phyloP scores from a whole-genome alignment of 2,113 vertebrate species.

The Corythoichthys haematopterus region DNA sequence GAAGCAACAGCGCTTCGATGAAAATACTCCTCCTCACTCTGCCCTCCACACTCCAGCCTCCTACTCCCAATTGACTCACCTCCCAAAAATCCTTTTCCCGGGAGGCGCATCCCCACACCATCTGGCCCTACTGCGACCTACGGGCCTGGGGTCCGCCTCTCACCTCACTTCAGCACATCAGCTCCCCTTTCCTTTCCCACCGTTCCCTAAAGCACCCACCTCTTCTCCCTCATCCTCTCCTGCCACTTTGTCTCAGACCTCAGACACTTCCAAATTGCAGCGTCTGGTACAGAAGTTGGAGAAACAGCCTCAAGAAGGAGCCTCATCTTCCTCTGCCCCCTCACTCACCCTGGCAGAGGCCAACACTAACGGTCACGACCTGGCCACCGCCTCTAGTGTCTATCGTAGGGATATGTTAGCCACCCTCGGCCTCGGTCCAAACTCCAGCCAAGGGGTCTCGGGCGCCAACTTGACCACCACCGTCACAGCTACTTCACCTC shows the following conservation, averaged over 20 bases:
- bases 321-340: conserved; percentile 39
- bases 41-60: conserved; percentile 64
- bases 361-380: conserved; percentile 51
- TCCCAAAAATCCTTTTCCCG: conserved; percentile 77
- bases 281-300: conserved; percentile 87
- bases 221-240: conserved; percentile 73
- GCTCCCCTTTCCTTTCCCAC: conserved; percentile 79
- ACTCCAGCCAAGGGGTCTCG: conserved; percentile 39
- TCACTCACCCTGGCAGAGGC: conserved; percentile 52
- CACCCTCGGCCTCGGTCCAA: conserved; percentile 69
- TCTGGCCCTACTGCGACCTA: conserved; percentile 77
- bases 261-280: conserved; percentile 88
- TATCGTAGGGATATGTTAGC: conserved; percentile 76
- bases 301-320: conserved; percentile 68
- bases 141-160: conserved; percentile 65
- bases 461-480: conserved; percentile 23
- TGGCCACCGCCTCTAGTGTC: conserved; percentile 61
- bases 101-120: conserved; percentile 70
- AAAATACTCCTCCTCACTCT: conserved; percentile 76
- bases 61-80: conserved; percentile 73
- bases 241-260: conserved; percentile 70
- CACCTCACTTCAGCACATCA: conserved; percentile 69
- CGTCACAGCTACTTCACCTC: conserved; percentile 17
- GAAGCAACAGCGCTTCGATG: conserved; percentile 76
- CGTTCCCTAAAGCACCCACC: conserved; percentile 76